These are phyloP conservation scores for Hystrix cristata DNA, from an alignment of 2,113 vertebrate species.

Conservation along the genomic window DNA sequence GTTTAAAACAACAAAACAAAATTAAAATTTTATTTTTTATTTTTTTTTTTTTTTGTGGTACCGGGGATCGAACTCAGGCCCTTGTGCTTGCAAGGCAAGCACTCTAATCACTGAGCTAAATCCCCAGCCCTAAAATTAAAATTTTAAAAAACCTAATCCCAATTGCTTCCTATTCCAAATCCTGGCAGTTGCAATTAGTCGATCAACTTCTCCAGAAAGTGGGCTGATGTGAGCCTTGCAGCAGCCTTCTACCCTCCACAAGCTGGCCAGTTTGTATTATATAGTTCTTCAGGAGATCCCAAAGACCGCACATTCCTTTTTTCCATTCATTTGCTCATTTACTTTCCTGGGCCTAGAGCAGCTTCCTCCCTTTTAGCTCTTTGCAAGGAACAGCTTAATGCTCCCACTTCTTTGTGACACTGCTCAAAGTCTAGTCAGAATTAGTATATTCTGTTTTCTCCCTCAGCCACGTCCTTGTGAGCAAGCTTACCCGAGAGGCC, in stretches of 20 bases:
- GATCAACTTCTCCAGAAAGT: background rate
- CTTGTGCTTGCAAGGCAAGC: no score
- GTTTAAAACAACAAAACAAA: background rate
- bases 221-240: background rate
- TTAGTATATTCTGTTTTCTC: background rate
- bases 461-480: background rate
- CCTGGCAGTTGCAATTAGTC: background rate
- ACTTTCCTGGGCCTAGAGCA: background rate
- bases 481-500: background rate
- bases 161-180: background rate
- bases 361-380: background rate
- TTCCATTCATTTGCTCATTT: constrained; percentile 2
- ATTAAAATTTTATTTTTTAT: no score
- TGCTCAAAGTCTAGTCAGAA: background rate
- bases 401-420: background rate
- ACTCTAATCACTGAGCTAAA: no score
- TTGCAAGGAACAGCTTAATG: constrained; percentile 1
- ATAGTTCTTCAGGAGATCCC: background rate
- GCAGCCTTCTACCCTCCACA: background rate
- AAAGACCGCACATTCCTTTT: background rate
- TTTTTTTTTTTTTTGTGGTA: no score
- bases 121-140: no score
- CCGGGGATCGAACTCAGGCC: no score
- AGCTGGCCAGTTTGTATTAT: background rate
- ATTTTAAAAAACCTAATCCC: background rate